phyloP scores from a whole-genome alignment of 2,888 invertebrate species.

The Eupeodes latifasciatus region DNA sequence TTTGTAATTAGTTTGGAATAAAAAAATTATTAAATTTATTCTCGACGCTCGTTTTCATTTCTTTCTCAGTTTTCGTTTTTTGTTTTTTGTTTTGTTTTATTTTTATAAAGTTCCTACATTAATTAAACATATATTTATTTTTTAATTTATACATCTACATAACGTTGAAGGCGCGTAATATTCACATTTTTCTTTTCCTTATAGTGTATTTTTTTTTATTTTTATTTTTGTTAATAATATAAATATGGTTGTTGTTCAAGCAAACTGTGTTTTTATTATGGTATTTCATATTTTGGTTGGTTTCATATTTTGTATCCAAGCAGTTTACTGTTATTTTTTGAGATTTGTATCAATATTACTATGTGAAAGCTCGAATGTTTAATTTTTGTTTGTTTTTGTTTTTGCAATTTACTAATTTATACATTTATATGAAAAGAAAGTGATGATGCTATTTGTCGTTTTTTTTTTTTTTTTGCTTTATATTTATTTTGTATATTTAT shows the following conservation, averaged over 20 bases:
- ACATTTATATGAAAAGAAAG: conserved; percentile 66
- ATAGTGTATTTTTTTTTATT: conserved; percentile 36
- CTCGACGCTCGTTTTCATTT: conserved; percentile 57
- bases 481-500: conserved; percentile 57
- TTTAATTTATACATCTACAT: conserved; percentile 77
- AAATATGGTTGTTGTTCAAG: conserved; percentile 56
- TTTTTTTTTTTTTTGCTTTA: conserved; percentile 53
- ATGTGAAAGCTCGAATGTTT: conserved; percentile 72
- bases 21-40: conserved; percentile 59
- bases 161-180: conserved; percentile 83
- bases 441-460: conserved; percentile 43
- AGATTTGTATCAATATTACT: conserved; percentile 72
- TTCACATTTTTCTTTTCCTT: conserved; percentile 80
- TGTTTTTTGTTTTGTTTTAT: conserved; percentile 42
- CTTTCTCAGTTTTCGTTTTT: conserved; percentile 45
- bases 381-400: conserved; percentile 25
- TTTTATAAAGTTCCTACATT: conserved; percentile 68
- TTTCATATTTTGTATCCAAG: conserved; percentile 62
- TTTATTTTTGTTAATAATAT: conserved; percentile 48
- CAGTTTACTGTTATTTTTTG: conserved; percentile 65
- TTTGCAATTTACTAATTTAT: conserved; percentile 59
- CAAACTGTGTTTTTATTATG: conserved; percentile 46
- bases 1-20: conserved; percentile 59
- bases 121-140: conserved; percentile 72
- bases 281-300: conserved; percentile 39